Evolutionary conservation across 2,888 invertebrate species (phyloP).

Genomic region (Athalia rosae): DNA sequence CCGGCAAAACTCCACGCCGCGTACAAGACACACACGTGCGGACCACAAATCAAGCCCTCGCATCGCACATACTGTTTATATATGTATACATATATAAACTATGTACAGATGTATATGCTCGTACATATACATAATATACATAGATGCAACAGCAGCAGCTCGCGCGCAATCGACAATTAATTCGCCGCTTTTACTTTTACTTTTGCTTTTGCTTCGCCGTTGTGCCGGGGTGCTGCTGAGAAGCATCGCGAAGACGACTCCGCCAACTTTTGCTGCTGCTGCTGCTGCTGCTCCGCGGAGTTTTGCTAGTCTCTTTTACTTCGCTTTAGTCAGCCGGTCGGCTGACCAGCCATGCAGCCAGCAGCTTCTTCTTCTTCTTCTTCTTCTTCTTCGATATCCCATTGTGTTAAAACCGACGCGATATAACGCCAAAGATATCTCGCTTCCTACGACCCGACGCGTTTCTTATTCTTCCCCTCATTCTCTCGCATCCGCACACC

Average conservation of each 20-base stretch:
- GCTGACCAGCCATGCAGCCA: too few relatives aligned
- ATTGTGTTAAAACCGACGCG: background rate
- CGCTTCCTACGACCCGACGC: background rate
- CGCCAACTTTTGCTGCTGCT: background rate
- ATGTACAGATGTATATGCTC: background rate
- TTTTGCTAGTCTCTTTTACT: background rate
- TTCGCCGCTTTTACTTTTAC: conserved; percentile 66
- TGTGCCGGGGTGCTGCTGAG: background rate
- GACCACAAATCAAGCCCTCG: conserved; percentile 65
- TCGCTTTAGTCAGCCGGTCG: background rate
- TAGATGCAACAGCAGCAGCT: background rate
- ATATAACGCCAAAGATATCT: background rate
- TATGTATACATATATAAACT: conserved; percentile 11
- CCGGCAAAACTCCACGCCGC: too few relatives aligned
- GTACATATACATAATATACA: too few relatives aligned
- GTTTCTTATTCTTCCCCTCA: too few relatives aligned
- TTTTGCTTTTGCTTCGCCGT: background rate
- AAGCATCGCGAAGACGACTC: background rate
- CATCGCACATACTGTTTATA: conserved; percentile 50
- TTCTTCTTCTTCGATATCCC: background rate
- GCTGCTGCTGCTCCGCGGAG: background rate
- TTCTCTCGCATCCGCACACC: too few relatives aligned
- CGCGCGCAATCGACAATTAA: conserved; percentile 69
- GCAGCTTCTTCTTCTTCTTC: background rate
- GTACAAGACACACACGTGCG: conserved; percentile 62